phyloP scores from a whole-genome alignment of 2,888 invertebrate species.

The Megastigmus dorsalis region DNA sequence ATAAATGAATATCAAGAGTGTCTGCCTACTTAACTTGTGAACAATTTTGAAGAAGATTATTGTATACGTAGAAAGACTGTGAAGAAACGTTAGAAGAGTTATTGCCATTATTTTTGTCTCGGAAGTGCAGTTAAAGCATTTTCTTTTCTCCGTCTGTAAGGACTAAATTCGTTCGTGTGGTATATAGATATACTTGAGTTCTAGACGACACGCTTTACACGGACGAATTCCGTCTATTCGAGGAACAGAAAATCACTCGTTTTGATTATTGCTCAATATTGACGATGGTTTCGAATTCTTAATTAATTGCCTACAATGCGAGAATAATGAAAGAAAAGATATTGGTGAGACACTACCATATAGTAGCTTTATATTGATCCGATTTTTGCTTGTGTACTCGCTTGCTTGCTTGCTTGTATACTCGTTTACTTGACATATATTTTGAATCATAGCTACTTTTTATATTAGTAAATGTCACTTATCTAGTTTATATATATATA shows the following conservation, averaged over 20 bases:
- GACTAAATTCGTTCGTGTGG: too few relatives aligned
- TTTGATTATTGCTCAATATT: too few relatives aligned
- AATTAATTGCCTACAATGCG: neutral
- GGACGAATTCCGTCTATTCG: conserved; percentile 4
- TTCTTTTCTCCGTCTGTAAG: too few relatives aligned
- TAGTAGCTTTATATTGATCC: conserved; percentile 40
- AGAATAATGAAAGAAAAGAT: conserved; percentile 35
- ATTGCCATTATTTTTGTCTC: conserved; percentile 46
- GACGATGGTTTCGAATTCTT: neutral
- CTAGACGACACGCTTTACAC: too few relatives aligned
- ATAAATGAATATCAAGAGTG: conserved; percentile 12
- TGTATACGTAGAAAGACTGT: neutral
- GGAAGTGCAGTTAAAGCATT: too few relatives aligned
- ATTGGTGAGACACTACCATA: conserved; percentile 35
- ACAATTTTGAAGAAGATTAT: conserved; percentile 10
- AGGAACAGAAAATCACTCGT: too few relatives aligned
- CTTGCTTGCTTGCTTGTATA: conserved; percentile 57
- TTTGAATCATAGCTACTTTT: conserved; percentile 38
- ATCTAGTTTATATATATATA: conserved; percentile 44
- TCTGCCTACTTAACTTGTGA: conserved; percentile 21
- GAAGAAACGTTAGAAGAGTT: conserved; percentile 40
- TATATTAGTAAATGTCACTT: conserved; percentile 48
- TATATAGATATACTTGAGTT: too few relatives aligned
- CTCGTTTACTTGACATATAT: conserved; percentile 47
- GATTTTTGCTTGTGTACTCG: conserved; percentile 56